Evolutionary conservation across 2,888 invertebrate genomes (phyloP), one percentile per base, ranked within the genome.

Genomic region (Acrocyrtus sp.): DNA sequence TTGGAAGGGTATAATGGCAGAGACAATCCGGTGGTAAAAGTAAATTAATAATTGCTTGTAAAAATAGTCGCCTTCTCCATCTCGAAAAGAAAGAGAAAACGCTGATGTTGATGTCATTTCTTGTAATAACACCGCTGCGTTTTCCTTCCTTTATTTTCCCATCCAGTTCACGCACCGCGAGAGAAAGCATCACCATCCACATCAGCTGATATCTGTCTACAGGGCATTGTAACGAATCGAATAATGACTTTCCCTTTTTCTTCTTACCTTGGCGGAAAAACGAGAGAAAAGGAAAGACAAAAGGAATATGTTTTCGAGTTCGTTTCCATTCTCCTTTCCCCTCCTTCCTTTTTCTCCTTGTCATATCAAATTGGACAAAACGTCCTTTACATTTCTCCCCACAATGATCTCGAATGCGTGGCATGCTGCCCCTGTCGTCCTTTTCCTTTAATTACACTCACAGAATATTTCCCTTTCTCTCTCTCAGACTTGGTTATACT

Each of bases 381-480:
- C n/a, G n/a, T n/a, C n/a, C n/a, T n/a, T n/a, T n/a, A n/a, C 24
- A 56, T 1, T n/a, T 41, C 41, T 22, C 19, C 17, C 24, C 19
- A 50, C 43, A 53, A 60, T 68, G 68, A 68, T 68, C 61, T 53
- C 47, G 34, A 61, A 68, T 68, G 68, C 68, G 27, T 68, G 41
- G 61, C 68, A 68, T 68, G 68, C 60, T 68, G 68, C 61, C 61
- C 61, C 53, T 45, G 53, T 39, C 61, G 60, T 61, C 61, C 61
- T 68, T n/a, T n/a, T 68, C 54, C 68, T 68, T 68, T 68, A 68
- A 68, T 68, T 68, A 68, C 68, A 61, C 53, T 68, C 54, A 61
- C 68, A 68, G n/a, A n/a, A n/a, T n/a, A n/a, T n/a, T n/a, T n/a
- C n/a, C n/a, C n/a, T n/a, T n/a, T n/a, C n/a, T n/a, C n/a, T n/a